Evolutionary conservation across 2,888 invertebrate species (phyloP), one percentile per base, ranked within the genome.

Genomic region (Eretmocerus hayati): DNA sequence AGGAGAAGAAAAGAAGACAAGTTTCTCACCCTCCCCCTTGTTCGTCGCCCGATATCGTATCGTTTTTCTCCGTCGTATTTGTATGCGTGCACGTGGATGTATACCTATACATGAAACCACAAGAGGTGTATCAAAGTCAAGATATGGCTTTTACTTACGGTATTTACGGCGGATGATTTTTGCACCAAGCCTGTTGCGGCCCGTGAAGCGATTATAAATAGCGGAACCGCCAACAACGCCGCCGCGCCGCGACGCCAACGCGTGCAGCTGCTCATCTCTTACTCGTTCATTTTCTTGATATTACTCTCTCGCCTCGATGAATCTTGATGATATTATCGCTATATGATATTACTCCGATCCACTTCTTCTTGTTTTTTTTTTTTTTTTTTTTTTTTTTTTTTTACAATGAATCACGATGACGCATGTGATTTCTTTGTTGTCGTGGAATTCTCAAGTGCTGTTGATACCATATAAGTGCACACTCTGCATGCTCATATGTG

Each of bases 141-240:
- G n/a, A n/a, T n/a, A n/a, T n/a, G n/a, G n/a, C n/a, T n/a, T n/a
- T n/a, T n/a, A n/a, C 38, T 50, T 42, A 46, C 50, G 50, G 50
- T 50, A 50, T 50, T 50, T 50, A 50, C 50, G 50, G 46, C 32
- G 32, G 42, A 30, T 32, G 42, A 46, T 46, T 42, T 38, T 26
- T 20, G 37, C 42, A 39, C 40, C 46, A 15, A n/a, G n/a, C 15
- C 30, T 15, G 15, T 20, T 21, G 37, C 8, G 16, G 43, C 43
- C 39, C 20, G 33, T 35, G 37, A n/a, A n/a, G 36, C 38, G 37
- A 50, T 50, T 50, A 46, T 46, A 50, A 50, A 50, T 50, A 50
- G 46, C 42, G 41, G 42, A 46, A 42, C 42, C n/a, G n/a, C n/a
- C n/a, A n/a, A n/a, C n/a, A n/a, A 39, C 39, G n/a, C 37, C 20